Base-by-base conservation (phyloP, 2,888 invertebrate species). In the Dastarcus helophoroides region DNA sequence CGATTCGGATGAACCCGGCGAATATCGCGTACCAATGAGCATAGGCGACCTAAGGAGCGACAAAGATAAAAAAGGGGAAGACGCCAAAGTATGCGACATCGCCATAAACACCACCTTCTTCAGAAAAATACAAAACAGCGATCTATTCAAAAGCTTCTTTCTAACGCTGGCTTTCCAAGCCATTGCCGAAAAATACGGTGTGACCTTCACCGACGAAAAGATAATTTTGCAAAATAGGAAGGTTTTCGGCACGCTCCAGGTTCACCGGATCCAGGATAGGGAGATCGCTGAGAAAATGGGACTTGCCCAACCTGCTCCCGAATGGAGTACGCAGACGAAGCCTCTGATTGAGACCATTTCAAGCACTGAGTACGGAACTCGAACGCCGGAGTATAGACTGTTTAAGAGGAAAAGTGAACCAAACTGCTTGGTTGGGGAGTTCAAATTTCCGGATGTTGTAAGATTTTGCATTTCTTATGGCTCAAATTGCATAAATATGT, bases 1-100 rank as follows among this genome's bases (percentile, higher is more conserved):
- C 13, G 69, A 70, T 37, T 77, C 79, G 0, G 77, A 79, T 28
- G 66, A 67, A 27, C 74, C 79, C 0, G 70, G 76, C 3, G 71
- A 71, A 26, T 91, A 76, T 58, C 67, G 80, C 38, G 76, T 93
- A 24, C 91, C 91, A 0, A 84, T 93, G 84, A 90, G 90, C 55
- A 79, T 93, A 40, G 89, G 89, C 0, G 80, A 81, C 51, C 74
- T 82, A 3, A 76, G 80, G 43, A 68, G 69, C 4, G 88, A 86
- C 50, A 60, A 65, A 12, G 90, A 90, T 54, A 89, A 85, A 56
- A 58, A 57, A 38, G 82, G 83, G 15, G 65, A 69, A 12, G 71
- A 75, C 0, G 79, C 80, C 19, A 73, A 74, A 34, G 84, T 76
- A 0, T 85, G 81, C 53, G 91, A 93, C 58, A 74, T 93, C 14